A percentile compares a stretch with the other conserved stretches of the same genome.
phyloP scores from a whole-genome alignment of 2,113 vertebrate genomes.

The Otis tarda region DNA sequence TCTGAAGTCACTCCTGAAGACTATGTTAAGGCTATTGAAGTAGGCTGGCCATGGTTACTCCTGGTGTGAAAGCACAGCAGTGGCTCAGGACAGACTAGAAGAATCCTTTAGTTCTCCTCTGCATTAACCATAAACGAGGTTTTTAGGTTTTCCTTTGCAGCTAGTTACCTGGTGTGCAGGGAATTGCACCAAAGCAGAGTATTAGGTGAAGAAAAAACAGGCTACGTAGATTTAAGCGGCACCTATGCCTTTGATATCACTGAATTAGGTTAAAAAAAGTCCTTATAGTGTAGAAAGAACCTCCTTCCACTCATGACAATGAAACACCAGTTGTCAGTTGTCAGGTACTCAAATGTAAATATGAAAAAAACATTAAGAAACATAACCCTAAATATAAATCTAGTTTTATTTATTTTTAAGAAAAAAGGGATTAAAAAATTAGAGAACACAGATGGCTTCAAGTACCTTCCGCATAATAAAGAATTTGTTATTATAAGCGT shows the following conservation, averaged over 20 bases:
- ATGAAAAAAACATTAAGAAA: conserved; percentile 47
- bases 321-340: not conserved
- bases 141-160: not conserved
- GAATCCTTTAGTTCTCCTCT: not conserved
- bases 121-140: not conserved
- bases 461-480: conserved; percentile 37
- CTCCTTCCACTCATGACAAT: not conserved
- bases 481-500: not conserved
- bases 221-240: not conserved
- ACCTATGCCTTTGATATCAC: not conserved
- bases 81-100: not conserved
- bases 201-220: not conserved
- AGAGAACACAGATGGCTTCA: conserved; percentile 40
- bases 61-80: not conserved
- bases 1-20: not conserved
- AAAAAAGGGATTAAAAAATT: conserved; percentile 25
- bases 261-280: not conserved
- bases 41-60: not conserved
- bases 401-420: conserved; percentile 38
- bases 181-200: not conserved
- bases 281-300: not conserved
- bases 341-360: conserved; percentile 41
- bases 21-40: conserved; percentile 7
- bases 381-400: conserved; percentile 55
- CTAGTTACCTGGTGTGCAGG: not conserved